Evolutionary conservation across 2,797 vertebrate genomes (phyloP).

Genomic region (Glyptemys insculpta): DNA sequence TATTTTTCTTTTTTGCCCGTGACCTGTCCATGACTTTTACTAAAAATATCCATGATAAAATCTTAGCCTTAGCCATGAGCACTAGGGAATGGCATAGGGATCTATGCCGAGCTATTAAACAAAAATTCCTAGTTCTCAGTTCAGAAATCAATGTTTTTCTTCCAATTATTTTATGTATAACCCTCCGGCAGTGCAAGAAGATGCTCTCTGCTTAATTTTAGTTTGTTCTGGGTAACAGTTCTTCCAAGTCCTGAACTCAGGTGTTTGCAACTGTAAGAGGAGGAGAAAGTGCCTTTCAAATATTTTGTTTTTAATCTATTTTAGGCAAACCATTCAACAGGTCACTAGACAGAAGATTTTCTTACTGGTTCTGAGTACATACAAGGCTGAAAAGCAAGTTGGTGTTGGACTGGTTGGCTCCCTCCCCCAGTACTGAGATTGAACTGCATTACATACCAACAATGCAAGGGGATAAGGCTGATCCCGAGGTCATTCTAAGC

Average conservation of each 20-base stretch:
- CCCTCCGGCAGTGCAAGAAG: constrained; percentile 60
- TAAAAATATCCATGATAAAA: too few relatives aligned
- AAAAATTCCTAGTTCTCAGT: not conserved
- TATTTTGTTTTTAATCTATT: constrained; percentile 18
- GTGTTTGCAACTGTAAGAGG: constrained; percentile 39
- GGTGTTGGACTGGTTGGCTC: constrained; percentile 2
- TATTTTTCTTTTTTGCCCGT: too few relatives aligned
- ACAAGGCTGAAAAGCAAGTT: not conserved
- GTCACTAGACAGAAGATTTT: not conserved
- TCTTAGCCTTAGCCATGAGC: not conserved
- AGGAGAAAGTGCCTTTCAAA: constrained; percentile 31
- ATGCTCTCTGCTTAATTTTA: not conserved
- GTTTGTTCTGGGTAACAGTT: not conserved
- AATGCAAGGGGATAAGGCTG: not conserved
- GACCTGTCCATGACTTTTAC: too few relatives aligned
- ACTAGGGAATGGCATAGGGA: not conserved
- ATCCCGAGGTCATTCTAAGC: accelerated
- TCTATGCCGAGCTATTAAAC: accelerated
- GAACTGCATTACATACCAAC: not conserved
- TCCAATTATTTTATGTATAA: constrained; percentile 67
- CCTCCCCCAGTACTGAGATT: not conserved
- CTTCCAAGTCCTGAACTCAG: not conserved
- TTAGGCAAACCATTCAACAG: constrained; percentile 4
- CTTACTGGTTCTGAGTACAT: not conserved
- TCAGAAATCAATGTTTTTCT: constrained; percentile 42